Evolutionary conservation across 2,113 vertebrate genomes (phyloP).

Genomic region (Sakesphorus luctuosus): DNA sequence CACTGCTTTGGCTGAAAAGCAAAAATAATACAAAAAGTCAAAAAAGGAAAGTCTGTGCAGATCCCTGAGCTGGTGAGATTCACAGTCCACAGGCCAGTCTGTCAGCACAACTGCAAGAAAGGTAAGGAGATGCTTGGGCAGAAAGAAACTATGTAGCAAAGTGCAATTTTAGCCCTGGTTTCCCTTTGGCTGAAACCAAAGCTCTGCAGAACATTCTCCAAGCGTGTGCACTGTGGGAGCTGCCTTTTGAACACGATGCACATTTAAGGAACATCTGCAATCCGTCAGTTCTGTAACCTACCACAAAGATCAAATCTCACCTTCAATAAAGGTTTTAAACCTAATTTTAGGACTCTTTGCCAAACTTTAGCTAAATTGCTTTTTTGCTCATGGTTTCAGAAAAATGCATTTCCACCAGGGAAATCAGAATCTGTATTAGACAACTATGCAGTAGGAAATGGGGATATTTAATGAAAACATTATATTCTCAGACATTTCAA

Average conservation of each 20-base stretch:
- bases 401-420: background rate
- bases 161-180: background rate
- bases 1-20: background rate
- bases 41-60: background rate
- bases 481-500: background rate
- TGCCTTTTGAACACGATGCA: background rate
- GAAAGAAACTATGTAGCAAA: background rate
- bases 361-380: background rate
- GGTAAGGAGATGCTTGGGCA: background rate
- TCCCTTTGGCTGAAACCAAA: background rate
- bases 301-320: background rate
- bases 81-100: background rate
- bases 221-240: rapidly evolving
- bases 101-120: background rate
- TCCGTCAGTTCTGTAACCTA: background rate
- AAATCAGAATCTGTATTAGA: background rate
- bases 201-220: background rate
- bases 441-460: background rate
- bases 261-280: background rate
- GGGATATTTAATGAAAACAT: background rate
- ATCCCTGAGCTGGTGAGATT: background rate
- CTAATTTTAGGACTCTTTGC: background rate
- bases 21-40: background rate
- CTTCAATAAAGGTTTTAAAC: background rate
- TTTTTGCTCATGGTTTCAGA: background rate